These are phyloP conservation scores for Mastacembelus armatus DNA, from an alignment of 2,797 vertebrate genomes.

Conservation along the genomic window DNA sequence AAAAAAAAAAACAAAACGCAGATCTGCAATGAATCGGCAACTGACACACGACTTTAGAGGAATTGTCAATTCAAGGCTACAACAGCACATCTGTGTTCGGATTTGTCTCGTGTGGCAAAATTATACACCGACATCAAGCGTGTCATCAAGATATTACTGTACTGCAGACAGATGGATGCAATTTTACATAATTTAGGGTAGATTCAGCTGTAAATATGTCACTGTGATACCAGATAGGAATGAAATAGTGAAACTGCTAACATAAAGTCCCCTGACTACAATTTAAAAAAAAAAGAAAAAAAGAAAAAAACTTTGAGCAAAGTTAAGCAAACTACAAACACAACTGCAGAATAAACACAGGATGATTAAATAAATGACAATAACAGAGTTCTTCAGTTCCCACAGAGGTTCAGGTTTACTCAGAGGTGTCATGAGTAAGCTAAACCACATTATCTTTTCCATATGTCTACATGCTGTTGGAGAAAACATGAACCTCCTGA, in stretches of 20 bases:
- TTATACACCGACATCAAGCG: neutral
- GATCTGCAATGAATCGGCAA: conserved; percentile 1
- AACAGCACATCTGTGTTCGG: conserved; percentile 18
- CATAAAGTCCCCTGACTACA: neutral
- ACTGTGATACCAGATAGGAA: neutral
- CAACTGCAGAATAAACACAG: neutral
- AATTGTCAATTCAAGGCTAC: no score
- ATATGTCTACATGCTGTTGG: conserved; percentile 43
- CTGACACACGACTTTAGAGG: conserved; percentile 14
- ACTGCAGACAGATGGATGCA: conserved; percentile 19
- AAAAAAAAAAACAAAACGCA: neutral
- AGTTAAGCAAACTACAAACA: neutral
- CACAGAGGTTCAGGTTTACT: conserved; percentile 19
- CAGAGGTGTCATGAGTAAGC: conserved; percentile 28
- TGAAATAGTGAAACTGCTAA: neutral
- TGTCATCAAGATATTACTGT: conserved; percentile 12
- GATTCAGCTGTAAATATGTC: conserved; percentile 30
- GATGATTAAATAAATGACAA: neutral
- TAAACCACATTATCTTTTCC: conserved; percentile 58
- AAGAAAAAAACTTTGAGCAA: neutral
- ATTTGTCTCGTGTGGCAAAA: conserved; percentile 17
- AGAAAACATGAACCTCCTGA: conserved; percentile 31
- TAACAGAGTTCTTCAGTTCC: neutral
- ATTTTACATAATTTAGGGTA: conserved; percentile 21
- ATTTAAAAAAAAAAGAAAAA: no score